Conservation (phyloP, 1,140 invertebrate genomes). For the Drosophila nigrodunni region DNA sequence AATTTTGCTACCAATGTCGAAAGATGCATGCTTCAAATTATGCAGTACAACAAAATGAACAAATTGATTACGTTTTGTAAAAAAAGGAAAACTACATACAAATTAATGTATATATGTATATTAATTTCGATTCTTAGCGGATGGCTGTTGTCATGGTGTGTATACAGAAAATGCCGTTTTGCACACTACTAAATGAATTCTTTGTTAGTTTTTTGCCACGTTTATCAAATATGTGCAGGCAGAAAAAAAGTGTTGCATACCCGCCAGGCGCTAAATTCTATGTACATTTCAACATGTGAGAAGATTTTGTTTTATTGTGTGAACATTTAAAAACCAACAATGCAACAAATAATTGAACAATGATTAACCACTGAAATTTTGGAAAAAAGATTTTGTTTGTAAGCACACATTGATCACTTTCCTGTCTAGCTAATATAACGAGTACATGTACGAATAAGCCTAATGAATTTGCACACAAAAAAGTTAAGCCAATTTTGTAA, state of each 20-base stretch:
- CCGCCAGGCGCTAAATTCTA: slow-evolving; percentile 29
- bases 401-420: slow-evolving; percentile 14
- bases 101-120: slow-evolving; percentile 14
- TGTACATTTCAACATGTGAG: background rate
- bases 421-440: slow-evolving; percentile 33
- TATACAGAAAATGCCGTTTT: background rate
- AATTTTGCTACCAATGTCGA: slow-evolving; percentile 36
- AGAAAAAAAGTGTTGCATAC: slow-evolving; percentile 42
- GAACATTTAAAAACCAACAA: slow-evolving; percentile 20
- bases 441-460: slow-evolving; percentile 26
- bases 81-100: slow-evolving; percentile 30
- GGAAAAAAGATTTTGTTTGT: background rate
- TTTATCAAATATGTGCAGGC: background rate
- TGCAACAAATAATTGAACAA: slow-evolving; percentile 8
- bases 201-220: background rate
- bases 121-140: slow-evolving; percentile 10
- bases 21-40: slow-evolving; percentile 58
- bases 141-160: slow-evolving; percentile 14
- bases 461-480: slow-evolving; percentile 55
- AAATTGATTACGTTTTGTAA: slow-evolving; percentile 12
- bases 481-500: slow-evolving; percentile 45
- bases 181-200: background rate
- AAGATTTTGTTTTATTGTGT: background rate
- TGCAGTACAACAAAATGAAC: slow-evolving; percentile 51
- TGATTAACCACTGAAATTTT: background rate